Evolutionary conservation across 2,888 invertebrate genomes (phyloP).

Genomic region (Xestia sexstrigata): DNA sequence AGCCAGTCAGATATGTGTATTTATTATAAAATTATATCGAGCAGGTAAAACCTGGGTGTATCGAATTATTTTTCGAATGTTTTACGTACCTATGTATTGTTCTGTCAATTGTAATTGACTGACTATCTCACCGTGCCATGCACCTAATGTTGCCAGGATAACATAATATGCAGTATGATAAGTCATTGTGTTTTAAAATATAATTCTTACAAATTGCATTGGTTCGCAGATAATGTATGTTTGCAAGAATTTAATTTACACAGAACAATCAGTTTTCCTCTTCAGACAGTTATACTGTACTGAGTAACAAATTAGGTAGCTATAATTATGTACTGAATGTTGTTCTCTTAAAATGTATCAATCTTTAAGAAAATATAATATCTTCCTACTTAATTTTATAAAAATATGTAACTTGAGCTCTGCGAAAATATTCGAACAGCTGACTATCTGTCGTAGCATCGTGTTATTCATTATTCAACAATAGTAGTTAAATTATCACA

Average conservation of each 20-base stretch:
- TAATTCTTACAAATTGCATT: background rate
- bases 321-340: conserved; percentile 36
- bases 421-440: conserved; percentile 4
- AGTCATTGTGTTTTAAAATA: conserved; percentile 14
- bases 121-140: conserved; percentile 73
- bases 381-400: background rate
- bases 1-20: conserved; percentile 45
- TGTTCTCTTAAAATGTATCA: conserved; percentile 29
- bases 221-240: background rate
- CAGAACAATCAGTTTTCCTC: conserved; percentile 4
- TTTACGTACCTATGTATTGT: conserved; percentile 68
- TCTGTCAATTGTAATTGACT: conserved; percentile 73
- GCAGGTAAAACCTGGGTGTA: conserved; percentile 66
- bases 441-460: conserved; percentile 27
- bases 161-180: conserved; percentile 4
- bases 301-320: conserved; percentile 37
- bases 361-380: conserved; percentile 22
- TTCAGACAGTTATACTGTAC: conserved; percentile 27
- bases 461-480: conserved; percentile 18
- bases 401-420: conserved; percentile 19
- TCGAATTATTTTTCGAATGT: conserved; percentile 75
- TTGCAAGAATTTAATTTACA: background rate
- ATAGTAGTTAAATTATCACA: conserved; percentile 24
- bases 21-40: conserved; percentile 56
- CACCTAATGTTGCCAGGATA: conserved; percentile 41